Evolutionary conservation across 37 sponge, comb jelly and placozoan genomes (phyloP), one percentile per base, ranked within the genome.

Genomic region (Aplysina aerophoba): DNA sequence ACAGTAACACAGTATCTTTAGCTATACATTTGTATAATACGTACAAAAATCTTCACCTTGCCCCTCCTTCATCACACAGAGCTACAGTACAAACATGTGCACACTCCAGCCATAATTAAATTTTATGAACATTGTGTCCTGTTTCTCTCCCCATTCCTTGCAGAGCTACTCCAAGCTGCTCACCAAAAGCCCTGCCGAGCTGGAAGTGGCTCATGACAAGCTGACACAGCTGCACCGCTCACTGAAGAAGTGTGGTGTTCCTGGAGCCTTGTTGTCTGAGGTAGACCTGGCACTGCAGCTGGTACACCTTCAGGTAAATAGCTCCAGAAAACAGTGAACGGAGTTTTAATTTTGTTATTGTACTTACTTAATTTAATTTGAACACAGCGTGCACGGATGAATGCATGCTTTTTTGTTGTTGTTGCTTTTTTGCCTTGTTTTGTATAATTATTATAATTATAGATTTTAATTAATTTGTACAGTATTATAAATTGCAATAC

Each of bases 261-360:
- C 93, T 1, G 54, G 80, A 25, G 55, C 78, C 24, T 60, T 93
- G 53, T 65, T 85, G 53, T 69, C 83, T 8, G 93, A 93, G 79
- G 22, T 90, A 20, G 62, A 85, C 14, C 27, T 69, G 21, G 90
- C 90, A 3, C 58, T 90, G 24, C 24, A 87, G 12, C 85, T 93
- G 14, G 85, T 93, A 8, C 40, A 82, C 5, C 41, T 15, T 8
- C 28, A 67, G 4, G 24, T 82, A 4, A 33, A 31, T 30, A 34
- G 71, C 35, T 6, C 12, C 25, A 62, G 27, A 2, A 62, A 62
- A 62, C 63, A 25, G n/a, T n/a, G n/a, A n/a, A n/a, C n/a, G n/a
- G n/a, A n/a, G n/a, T n/a, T n/a, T n/a, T n/a, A n/a, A n/a, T n/a
- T n/a, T n/a, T n/a, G n/a, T n/a, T n/a, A 25, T 4, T 62, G n/a